Conservation (phyloP, 2,797 vertebrate species). For the Mergus octosetaceus region DNA sequence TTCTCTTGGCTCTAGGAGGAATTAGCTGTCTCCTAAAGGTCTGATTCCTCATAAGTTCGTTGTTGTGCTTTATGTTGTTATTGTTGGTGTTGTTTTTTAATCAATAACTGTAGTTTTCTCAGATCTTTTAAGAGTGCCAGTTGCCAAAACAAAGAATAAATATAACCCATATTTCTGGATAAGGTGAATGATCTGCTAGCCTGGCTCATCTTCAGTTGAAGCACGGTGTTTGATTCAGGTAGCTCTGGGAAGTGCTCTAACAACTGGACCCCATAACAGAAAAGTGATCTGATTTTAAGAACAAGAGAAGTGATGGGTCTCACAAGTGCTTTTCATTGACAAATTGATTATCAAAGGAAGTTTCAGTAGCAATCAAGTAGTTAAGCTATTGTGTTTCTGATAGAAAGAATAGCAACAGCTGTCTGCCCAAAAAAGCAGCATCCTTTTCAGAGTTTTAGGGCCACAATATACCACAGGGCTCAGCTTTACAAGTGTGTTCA, state of each 20-base stretch:
- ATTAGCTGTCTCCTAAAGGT: conserved; percentile 46
- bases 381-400: background rate
- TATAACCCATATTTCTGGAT: conserved; percentile 14
- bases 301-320: background rate
- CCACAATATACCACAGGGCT: background rate
- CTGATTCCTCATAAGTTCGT: background rate
- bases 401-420: background rate
- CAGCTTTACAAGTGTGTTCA: background rate
- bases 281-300: conserved; percentile 56
- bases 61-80: background rate
- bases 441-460: background rate
- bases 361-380: background rate
- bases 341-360: background rate
- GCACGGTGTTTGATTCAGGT: conserved; percentile 28
- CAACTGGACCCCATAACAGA: conserved; percentile 68
- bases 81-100: background rate
- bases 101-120: background rate
- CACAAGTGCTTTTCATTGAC: conserved; percentile 35
- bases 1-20: conserved; percentile 53
- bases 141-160: conserved; percentile 51
- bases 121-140: conserved; percentile 25
- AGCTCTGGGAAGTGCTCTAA: conserved; percentile 62
- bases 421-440: background rate
- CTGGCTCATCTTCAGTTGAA: conserved; percentile 30
- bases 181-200: conserved; percentile 33